Base-by-base conservation (phyloP, 2,888 invertebrate species). In the Fragum whitleyi region DNA sequence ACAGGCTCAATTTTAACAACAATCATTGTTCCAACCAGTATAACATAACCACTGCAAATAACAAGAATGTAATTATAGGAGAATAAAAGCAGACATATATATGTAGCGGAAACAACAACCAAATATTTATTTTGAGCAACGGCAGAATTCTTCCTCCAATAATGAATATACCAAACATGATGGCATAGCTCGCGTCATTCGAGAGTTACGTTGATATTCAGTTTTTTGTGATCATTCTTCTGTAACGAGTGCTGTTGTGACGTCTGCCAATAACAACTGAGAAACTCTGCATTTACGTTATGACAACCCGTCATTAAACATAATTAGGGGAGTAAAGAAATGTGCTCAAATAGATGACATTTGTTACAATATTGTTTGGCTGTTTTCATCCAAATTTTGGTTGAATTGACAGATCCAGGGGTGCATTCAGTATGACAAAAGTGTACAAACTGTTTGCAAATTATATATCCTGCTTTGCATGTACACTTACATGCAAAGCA, bases 131-230 rank as follows among this genome's bases (percentile, higher is more conserved):
- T 36, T 23, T 32, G n/a, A 42, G 65, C 28, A 65, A 57, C 57
- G n/a, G 32, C 32, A 32, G 62, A 32, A 28, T 42, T 65, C 65
- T 42, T 65, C 36, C 65, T 42, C 21, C 21, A 23, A 65, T 65
- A 65, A 65, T 65, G 65, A 42, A n/a, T 42, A n/a, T 42, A 42
- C 21, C 65, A 65, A 65, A 65, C 42, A 65, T 23, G 42, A 65
- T 65, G 65, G 65, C 65, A 65, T 14, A 5, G 23, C 2, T n/a
- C 16, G 9, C 26, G 65, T 42, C 65, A 65, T 65, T 21, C 36
- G 65, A 65, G 39, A 9, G 36, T 39, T 23, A n/a, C 36, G 42
- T 21, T 65, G 42, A 65, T 57, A 11, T 57, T 23, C 23, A 6
- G 26, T n/a, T 57, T 53, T 57, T 57, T 23, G 23, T 57, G 57